A percentile compares a stretch with the other conserved stretches of the same genome.
Conservation (phyloP, 1,140 invertebrate genomes). For the Maniola jurtina region DNA sequence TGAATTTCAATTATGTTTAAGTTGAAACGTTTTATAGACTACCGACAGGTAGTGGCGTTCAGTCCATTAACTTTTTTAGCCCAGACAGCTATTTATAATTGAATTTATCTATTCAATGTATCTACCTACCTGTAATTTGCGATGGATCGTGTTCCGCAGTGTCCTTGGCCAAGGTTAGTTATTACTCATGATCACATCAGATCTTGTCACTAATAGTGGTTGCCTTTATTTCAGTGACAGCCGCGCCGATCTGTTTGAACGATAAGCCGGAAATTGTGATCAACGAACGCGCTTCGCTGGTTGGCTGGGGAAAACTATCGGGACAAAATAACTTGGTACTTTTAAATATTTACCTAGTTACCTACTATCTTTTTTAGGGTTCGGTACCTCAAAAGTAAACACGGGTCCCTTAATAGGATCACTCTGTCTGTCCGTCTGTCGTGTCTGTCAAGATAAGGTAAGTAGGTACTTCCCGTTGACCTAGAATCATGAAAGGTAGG, state of each 20-base stretch:
- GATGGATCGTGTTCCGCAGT: background rate
- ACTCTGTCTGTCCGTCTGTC: no score
- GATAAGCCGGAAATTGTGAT: constrained; percentile 74
- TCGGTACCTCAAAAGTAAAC: no score
- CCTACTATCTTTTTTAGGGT: no score
- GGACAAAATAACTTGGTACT: constrained; percentile 63
- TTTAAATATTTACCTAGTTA: background rate
- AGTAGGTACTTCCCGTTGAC: no score
- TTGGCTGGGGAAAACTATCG: constrained; percentile 78
- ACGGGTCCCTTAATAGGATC: no score
- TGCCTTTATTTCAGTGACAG: constrained; percentile 71
- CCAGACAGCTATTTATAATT: background rate
- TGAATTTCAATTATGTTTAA: no score
- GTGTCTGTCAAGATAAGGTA: no score
- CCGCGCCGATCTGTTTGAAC: constrained; percentile 76
- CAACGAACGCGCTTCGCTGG: constrained; percentile 67
- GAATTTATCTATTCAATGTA: background rate
- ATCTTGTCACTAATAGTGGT: constrained; percentile 31
- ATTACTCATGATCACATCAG: constrained; percentile 20
- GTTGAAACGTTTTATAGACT: no score
- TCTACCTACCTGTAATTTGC: background rate
- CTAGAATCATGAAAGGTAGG: no score
- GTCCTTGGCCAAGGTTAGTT: constrained; percentile 26
- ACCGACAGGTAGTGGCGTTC: no score
- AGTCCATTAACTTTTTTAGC: no score